Evolutionary conservation across 2,797 vertebrate species (phyloP), one percentile per base, ranked within the genome.

Genomic region (Threskiornis aethiopicus): DNA sequence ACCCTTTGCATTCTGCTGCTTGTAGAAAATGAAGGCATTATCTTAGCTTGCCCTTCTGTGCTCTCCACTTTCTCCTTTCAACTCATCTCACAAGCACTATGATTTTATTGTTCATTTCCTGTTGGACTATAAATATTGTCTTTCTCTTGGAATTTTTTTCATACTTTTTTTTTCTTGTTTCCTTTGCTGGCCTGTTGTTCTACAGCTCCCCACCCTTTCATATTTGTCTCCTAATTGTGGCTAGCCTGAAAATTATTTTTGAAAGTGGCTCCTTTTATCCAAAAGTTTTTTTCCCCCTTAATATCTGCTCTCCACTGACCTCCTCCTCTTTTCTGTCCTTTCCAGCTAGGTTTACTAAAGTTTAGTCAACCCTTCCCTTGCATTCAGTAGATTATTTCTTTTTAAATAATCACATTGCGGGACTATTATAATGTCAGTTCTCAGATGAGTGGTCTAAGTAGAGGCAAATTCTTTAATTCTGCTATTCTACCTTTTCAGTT

Each of bases 61-160:
- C 37, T 73, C 47, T 67, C 57, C 17, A 75, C 39, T 77, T 95
- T 87, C 59, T 86, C 55, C 62, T 80, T 87, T 95, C 76, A 94
- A 55, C 51, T 75, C 58, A 41, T 42, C 28, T 87, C 80, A 72
- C 19, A 77, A 91, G n/a, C 55, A 84, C 90, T 66, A 54, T 22
- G 44, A 90, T 55, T 84, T 91, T 89, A 87, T 49, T 94, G 49
- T n/a, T 87, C 59, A 95, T 91, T 91, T 89, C 66, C 93, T 84
- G 35, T 37, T 84, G 39, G 67, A 59, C 52, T 67, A 64, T 35
- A 96, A 97, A 90, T 21, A 76, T 58, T 49, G 46, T 82, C 66
- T 64, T 78, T 69, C 55, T 75, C 65, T 52, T 62, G 24, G 51
- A 79, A 76, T 59, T 37, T 76, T 61, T 61, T 64, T n/a, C 59